Conservation (phyloP, 1,140 invertebrate genomes). For the Mizuhopecten yessoensis region DNA sequence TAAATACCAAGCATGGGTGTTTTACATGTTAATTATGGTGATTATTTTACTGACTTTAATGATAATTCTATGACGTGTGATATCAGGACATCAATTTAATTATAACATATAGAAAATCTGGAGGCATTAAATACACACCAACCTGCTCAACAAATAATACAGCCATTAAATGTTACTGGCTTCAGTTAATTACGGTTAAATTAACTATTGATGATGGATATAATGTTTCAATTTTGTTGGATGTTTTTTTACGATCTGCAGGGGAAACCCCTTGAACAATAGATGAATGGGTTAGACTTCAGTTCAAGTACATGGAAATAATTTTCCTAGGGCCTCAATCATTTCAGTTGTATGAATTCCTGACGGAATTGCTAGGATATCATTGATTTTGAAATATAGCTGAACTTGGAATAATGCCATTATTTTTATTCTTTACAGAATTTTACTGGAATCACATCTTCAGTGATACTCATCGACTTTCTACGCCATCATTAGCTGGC, state of each 20-base stretch:
- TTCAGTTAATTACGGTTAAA: neutral
- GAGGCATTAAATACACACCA: no score
- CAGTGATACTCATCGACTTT: neutral
- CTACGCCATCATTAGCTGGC: neutral
- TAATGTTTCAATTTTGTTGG: neutral
- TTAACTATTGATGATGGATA: neutral
- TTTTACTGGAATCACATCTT: neutral
- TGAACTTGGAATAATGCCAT: neutral
- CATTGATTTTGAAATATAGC: constrained; percentile 9
- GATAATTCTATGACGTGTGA: no score
- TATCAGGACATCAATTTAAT: no score
- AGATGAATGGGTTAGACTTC: neutral
- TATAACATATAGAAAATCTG: no score
- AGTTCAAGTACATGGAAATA: neutral
- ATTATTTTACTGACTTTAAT: no score
- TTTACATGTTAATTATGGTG: no score
- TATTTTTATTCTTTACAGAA: neutral
- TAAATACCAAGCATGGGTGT: no score
- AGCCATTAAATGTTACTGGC: no score
- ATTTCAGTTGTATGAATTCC: neutral
- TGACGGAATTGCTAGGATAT: neutral
- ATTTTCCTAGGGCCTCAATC: neutral
- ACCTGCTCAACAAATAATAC: no score
- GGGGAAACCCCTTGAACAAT: no score
- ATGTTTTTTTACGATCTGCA: no score